Base-by-base conservation (phyloP, 2,797 vertebrate genomes). In the Prunella strophiata region DNA sequence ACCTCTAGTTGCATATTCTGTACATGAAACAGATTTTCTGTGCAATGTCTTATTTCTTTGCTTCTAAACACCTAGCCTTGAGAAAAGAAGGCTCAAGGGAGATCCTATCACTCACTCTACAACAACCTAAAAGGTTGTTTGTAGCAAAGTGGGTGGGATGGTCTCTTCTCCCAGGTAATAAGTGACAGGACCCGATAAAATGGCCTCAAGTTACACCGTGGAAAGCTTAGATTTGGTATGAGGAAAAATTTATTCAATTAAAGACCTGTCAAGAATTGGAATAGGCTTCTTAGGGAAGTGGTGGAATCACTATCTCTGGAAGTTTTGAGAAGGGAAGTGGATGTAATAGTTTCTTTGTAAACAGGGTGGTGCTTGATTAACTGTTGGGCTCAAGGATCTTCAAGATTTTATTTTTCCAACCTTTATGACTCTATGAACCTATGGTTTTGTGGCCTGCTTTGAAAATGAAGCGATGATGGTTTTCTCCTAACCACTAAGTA, bases 361-460 rank as follows among this genome's bases (percentile, higher is more conserved):
- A 45, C 11, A 34, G 0, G 0, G 20, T 45, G 3, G 8, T 70
- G 16, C 38, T 51, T 51, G 51, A 34, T 50, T 50, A 50, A n/a
- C 32, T 18, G 27, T 58, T 34, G 25, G 36, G 11, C 32, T 76
- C 23, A 42, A 50, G 43, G 9, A 50, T 62, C 50, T 70, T 29
- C n/a, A 62, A 29, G 22, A 42, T 50, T 51, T n/a, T 55, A 14
- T 36, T 89, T 51, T 66, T 29, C n/a, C 38, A 45, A 11, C n/a
- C 7, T 57, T 63, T 50, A 38, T 0, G 2, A 26, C 45, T 75
- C 13, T 63, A 0, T 89, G 51, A 57, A 70, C 29, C 23, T 42
- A 5, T 38, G 10, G 21, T 45, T 71, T 73, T 59, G 16, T 26
- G 40, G 19, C 36, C 48, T 0, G 0, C 72, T 76, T 85, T 67